A percentile compares a stretch with the other conserved stretches of the same genome.
Evolutionary conservation across 2,888 invertebrate species (phyloP).

Genomic region (Catocala sponsa): DNA sequence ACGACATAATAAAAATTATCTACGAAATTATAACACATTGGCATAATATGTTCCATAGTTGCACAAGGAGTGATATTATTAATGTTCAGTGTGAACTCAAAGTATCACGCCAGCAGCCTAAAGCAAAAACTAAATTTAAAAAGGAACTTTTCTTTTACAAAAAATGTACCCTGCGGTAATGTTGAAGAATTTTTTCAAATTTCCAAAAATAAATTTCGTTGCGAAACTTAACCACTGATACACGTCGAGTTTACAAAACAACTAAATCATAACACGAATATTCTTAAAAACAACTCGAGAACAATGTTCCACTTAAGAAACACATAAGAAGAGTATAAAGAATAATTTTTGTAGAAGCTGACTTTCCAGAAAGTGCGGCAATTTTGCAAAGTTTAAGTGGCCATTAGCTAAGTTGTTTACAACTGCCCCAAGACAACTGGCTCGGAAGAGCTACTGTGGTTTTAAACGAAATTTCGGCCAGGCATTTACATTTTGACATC

Average conservation of each 20-base stretch:
- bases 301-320: constrained; percentile 38
- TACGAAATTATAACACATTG: too few relatives aligned
- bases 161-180: neutral
- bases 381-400: constrained; percentile 77
- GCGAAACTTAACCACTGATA: constrained; percentile 15
- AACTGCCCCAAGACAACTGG: constrained; percentile 69
- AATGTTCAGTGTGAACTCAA: too few relatives aligned
- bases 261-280: constrained; percentile 33
- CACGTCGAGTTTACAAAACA: constrained; percentile 10
- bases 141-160: too few relatives aligned
- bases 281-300: constrained; percentile 29
- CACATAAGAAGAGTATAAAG: constrained; percentile 24
- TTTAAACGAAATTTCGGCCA: neutral
- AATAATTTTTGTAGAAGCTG: constrained; percentile 53
- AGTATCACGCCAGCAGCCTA: too few relatives aligned
- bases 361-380: constrained; percentile 65
- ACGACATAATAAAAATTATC: too few relatives aligned
- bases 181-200: neutral
- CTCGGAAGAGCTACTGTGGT: constrained; percentile 43
- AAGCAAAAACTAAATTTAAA: too few relatives aligned
- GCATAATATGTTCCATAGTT: too few relatives aligned
- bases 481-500: neutral
- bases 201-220: constrained; percentile 5
- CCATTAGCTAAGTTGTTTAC: constrained; percentile 80
- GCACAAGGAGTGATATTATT: too few relatives aligned